Percentiles rank a stretch among this genome's conserved stretches.
Evolutionary conservation across 2,888 invertebrate species (phyloP).

Genomic region (Steromphala cineraria): DNA sequence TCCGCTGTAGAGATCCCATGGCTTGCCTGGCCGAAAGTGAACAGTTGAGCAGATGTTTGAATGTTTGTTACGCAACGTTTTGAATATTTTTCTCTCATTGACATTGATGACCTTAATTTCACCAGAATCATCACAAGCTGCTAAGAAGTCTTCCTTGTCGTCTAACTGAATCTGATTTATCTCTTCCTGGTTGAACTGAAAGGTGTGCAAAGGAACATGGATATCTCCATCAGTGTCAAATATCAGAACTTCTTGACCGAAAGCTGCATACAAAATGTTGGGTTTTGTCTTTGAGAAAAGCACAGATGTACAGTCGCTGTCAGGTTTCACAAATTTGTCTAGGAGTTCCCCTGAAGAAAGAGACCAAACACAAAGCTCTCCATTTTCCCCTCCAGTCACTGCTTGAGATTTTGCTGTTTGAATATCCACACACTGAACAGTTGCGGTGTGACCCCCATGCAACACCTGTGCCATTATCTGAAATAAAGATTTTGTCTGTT

Average conservation of each 20-base stretch:
- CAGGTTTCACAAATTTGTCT: conserved; percentile 44
- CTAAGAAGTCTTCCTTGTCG: conserved; percentile 67
- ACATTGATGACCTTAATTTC: conserved; percentile 69
- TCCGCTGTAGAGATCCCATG: conserved; percentile 69
- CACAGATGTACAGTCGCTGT: conserved; percentile 66
- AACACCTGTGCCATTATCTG: conserved; percentile 34
- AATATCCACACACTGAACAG: conserved; percentile 63
- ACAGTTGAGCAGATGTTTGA: conserved; percentile 72
- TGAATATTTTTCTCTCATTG: conserved; percentile 61
- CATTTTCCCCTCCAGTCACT: conserved; percentile 63
- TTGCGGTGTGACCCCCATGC: conserved; percentile 55
- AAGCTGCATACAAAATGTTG: conserved; percentile 62
- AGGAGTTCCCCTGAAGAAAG: conserved; percentile 44
- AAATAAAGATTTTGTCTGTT: not conserved
- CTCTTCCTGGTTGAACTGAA: conserved; percentile 68
- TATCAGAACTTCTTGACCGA: conserved; percentile 56
- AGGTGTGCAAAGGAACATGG: conserved; percentile 48
- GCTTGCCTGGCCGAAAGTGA: conserved; percentile 62
- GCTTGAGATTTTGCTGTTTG: conserved; percentile 43
- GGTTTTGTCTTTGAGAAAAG: conserved; percentile 59
- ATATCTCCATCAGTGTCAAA: conserved; percentile 57
- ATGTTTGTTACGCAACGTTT: conserved; percentile 70
- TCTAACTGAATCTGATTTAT: conserved; percentile 69
- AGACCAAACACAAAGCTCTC: conserved; percentile 64
- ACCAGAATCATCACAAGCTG: conserved; percentile 72